Evolutionary conservation across 1,140 invertebrate species (phyloP).

Genomic region (Drosophila seguyi): DNA sequence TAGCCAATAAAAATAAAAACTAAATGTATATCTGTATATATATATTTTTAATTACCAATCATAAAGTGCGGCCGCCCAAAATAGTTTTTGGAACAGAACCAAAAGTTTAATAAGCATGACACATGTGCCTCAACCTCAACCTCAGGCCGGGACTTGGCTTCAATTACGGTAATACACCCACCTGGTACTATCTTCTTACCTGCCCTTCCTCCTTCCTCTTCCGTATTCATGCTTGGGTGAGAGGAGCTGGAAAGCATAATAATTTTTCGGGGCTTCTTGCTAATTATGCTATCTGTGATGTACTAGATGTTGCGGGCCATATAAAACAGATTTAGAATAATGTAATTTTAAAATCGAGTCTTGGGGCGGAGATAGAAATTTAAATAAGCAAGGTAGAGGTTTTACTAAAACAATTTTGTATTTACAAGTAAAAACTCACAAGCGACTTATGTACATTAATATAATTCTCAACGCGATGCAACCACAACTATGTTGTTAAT

Average conservation of each 20-base stretch:
- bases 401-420: neutral
- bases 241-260: constrained; percentile 27
- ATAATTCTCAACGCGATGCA: too few relatives aligned
- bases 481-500: neutral
- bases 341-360: constrained; percentile 10
- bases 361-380: neutral
- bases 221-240: constrained; percentile 30
- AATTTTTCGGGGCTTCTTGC: constrained; percentile 28
- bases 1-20: constrained; percentile 13
- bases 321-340: constrained; percentile 44
- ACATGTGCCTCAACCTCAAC: constrained; percentile 22
- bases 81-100: constrained; percentile 80
- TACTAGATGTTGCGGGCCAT: constrained; percentile 33
- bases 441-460: neutral
- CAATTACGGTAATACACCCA: constrained; percentile 48
- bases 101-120: constrained; percentile 80
- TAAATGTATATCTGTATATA: constrained; percentile 4
- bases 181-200: constrained; percentile 16
- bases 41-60: constrained; percentile 71
- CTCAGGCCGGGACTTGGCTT: constrained; percentile 18
- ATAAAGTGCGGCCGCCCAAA: constrained; percentile 68
- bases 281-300: constrained; percentile 56
- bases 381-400: neutral
- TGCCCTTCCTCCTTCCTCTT: neutral
- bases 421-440: neutral